A percentile compares a stretch with the other conserved stretches of the same genome.
Evolutionary conservation across 2,797 vertebrate species (phyloP).

Genomic region (Arremon brunneinucha): DNA sequence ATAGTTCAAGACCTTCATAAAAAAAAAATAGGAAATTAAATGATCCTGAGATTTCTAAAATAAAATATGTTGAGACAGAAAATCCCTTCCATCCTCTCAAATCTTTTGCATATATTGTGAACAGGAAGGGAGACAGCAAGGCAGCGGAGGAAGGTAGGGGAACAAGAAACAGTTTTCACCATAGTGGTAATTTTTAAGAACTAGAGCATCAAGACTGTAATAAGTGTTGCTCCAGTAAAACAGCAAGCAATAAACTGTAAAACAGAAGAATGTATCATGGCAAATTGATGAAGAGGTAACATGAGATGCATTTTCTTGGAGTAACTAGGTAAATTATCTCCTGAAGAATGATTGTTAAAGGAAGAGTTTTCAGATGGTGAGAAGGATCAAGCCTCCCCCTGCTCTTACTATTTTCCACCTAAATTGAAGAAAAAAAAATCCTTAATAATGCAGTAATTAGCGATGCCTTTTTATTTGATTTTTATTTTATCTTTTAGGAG

Average conservation of each 20-base stretch:
- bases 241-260: neutral
- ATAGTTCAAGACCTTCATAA: neutral
- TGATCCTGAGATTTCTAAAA: neutral
- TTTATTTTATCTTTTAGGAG: neutral
- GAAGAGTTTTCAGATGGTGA: neutral
- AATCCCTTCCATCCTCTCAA: neutral
- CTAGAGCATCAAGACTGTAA: neutral
- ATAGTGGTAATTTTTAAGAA: neutral
- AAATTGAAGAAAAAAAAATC: neutral
- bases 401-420: neutral
- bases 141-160: neutral
- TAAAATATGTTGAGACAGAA: neutral
- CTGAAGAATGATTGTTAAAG: conserved; percentile 27
- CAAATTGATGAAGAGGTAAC: neutral
- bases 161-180: neutral
- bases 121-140: neutral
- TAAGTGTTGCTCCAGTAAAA: conserved; percentile 15
- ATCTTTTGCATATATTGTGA: neutral
- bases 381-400: neutral
- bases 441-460: neutral
- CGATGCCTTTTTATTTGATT: neutral
- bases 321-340: neutral
- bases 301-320: neutral
- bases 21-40: neutral
- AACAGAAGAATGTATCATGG: neutral